These are phyloP conservation scores for Apamea anceps DNA, from an alignment of 2,888 invertebrate genomes.

Conservation along the genomic window DNA sequence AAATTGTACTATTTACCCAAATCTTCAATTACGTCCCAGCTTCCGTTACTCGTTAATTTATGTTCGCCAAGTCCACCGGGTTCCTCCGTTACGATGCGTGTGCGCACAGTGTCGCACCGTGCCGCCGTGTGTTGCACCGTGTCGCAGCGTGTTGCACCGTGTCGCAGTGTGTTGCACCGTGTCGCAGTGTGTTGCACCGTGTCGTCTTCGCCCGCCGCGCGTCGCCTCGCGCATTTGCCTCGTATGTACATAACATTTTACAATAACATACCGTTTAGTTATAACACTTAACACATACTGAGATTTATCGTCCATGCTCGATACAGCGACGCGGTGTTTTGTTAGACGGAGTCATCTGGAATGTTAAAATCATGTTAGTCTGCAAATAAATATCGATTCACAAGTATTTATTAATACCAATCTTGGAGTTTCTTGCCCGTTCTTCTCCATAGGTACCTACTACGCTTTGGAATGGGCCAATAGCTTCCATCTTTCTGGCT, in stretches of 20 bases:
- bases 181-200: not conserved
- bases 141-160: not conserved
- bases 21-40: slow-evolving; percentile 59
- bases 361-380: slow-evolving; percentile 48
- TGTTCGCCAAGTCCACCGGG: slow-evolving; percentile 40
- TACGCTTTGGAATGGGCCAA: no score
- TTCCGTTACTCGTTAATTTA: slow-evolving; percentile 53
- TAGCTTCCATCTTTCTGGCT: no score
- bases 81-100: slow-evolving; percentile 22
- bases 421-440: no score
- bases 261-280: slow-evolving; percentile 72
- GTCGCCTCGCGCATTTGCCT: slow-evolving; percentile 54
- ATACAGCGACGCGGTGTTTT: slow-evolving; percentile 80
- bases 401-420: not conserved
- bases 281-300: slow-evolving; percentile 89
- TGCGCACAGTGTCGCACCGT: slow-evolving; percentile 5
- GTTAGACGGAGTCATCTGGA: slow-evolving; percentile 89
- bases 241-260: slow-evolving; percentile 76
- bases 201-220: slow-evolving; percentile 36
- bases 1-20: slow-evolving; percentile 65
- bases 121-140: not conserved
- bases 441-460: no score
- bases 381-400: not conserved
- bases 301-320: slow-evolving; percentile 89
- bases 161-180: not conserved